phyloP scores from a whole-genome alignment of 2,888 invertebrate genomes.

The Lapara coniferarum region DNA sequence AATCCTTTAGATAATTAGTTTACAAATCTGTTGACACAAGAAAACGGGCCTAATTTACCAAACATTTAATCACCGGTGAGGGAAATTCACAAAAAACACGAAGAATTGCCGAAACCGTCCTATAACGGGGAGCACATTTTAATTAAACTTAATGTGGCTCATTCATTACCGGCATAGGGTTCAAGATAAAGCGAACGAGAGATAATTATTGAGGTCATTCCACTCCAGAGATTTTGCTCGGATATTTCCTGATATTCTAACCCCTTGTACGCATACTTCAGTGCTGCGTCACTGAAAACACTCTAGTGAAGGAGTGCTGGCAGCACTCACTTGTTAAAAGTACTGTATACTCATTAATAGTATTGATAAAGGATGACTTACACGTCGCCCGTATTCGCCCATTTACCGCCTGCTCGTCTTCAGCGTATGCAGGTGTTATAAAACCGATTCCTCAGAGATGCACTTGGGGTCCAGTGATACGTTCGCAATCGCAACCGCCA shows the following conservation, averaged over 20 bases:
- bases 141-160: slow-evolving; percentile 59
- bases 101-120: slow-evolving; percentile 23
- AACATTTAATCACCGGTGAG: slow-evolving; percentile 10
- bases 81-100: slow-evolving; percentile 11
- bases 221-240: slow-evolving; percentile 47
- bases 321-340: neutral
- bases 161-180: slow-evolving; percentile 54
- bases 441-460: too few species aligned
- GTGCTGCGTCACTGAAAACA: neutral
- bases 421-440: too few species aligned
- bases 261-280: slow-evolving; percentile 38
- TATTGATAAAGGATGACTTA: too few species aligned
- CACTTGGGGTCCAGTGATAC: too few species aligned
- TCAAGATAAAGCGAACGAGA: slow-evolving; percentile 55
- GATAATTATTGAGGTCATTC: slow-evolving; percentile 55
- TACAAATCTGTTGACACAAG: neutral
- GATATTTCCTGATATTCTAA: slow-evolving; percentile 44
- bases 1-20: neutral
- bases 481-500: too few species aligned
- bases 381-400: too few species aligned
- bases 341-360: too few species aligned
- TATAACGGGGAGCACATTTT: slow-evolving; percentile 48
- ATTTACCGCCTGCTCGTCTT: too few species aligned
- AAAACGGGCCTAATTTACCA: slow-evolving; percentile 4
- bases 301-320: slow-evolving; percentile 2